phyloP scores from a whole-genome alignment of 2,888 invertebrate species.

The Caprella mutica region DNA sequence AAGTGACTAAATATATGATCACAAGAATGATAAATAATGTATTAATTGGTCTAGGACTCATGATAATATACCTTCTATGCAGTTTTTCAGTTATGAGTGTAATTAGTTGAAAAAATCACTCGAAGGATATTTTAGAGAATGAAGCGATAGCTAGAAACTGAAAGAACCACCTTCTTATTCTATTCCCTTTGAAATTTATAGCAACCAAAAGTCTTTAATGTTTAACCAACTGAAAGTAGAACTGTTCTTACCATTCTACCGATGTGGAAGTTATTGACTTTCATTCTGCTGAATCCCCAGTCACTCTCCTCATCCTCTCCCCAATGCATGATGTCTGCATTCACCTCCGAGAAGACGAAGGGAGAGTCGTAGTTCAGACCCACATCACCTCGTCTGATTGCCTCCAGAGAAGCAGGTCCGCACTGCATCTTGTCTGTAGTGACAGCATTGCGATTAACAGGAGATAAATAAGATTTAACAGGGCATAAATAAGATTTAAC shows the following conservation, averaged over 20 bases:
- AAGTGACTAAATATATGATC: too few species aligned
- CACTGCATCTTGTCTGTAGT: constrained; percentile 37
- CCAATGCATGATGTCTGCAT: constrained; percentile 69
- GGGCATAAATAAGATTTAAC: background rate
- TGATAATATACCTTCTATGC: too few species aligned
- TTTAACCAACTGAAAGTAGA: too few species aligned
- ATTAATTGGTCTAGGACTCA: too few species aligned
- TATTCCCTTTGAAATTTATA: too few species aligned
- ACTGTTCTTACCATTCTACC: constrained; percentile 55
- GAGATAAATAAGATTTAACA: background rate
- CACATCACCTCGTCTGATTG: constrained; percentile 60
- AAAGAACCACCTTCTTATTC: too few species aligned
- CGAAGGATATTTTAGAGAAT: too few species aligned
- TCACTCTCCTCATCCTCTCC: constrained; percentile 55
- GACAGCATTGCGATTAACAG: constrained; percentile 1
- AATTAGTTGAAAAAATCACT: too few species aligned
- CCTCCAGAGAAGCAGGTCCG: constrained; percentile 58
- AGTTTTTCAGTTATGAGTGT: too few species aligned
- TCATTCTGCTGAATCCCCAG: constrained; percentile 55
- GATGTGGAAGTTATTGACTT: constrained; percentile 49
- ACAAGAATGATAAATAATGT: too few species aligned
- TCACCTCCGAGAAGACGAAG: constrained; percentile 64
- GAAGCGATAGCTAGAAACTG: too few species aligned
- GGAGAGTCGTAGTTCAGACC: constrained; percentile 61
- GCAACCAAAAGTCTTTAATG: too few species aligned